These are phyloP conservation scores for Chirona hameri DNA, from an alignment of 2,888 invertebrate species.

Conservation along the genomic window DNA sequence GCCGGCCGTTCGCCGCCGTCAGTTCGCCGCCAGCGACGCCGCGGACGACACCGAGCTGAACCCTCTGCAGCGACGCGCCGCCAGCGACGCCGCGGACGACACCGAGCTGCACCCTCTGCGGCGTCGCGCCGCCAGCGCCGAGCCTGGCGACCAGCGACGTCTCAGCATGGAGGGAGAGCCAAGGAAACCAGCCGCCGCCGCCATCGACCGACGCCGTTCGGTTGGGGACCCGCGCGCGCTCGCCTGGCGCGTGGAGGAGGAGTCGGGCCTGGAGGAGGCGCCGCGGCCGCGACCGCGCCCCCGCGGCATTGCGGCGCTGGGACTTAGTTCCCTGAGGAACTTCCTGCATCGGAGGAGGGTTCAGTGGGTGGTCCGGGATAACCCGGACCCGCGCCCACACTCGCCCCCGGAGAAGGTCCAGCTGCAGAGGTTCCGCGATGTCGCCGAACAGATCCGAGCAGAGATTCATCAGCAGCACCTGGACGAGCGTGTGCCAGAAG, in stretches of 20 bases:
- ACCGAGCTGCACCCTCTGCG: not conserved
- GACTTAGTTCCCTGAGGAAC: not conserved
- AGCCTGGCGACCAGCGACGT: not conserved
- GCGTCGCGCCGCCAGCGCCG: not conserved
- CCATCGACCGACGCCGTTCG: not conserved
- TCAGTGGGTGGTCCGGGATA: not conserved
- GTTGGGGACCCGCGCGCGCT: not conserved
- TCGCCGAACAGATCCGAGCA: not conserved
- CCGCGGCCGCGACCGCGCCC: not conserved
- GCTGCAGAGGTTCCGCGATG: not conserved
- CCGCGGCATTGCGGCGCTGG: not conserved
- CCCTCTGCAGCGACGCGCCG: not conserved
- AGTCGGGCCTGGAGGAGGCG: not conserved
- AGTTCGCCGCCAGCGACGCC: not conserved
- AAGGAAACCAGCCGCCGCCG: not conserved
- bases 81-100: not conserved
- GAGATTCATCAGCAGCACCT: constrained; percentile 24
- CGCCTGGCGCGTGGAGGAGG: not conserved
- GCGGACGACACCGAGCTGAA: not conserved
- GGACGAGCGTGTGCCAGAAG: not conserved
- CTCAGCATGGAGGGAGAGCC: not conserved
- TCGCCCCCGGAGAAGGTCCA: not conserved
- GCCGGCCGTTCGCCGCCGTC: not conserved
- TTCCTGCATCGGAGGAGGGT: not conserved
- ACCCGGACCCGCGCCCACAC: not conserved